Conservation (phyloP, 2,797 vertebrate species). For the Danio choprae region DNA sequence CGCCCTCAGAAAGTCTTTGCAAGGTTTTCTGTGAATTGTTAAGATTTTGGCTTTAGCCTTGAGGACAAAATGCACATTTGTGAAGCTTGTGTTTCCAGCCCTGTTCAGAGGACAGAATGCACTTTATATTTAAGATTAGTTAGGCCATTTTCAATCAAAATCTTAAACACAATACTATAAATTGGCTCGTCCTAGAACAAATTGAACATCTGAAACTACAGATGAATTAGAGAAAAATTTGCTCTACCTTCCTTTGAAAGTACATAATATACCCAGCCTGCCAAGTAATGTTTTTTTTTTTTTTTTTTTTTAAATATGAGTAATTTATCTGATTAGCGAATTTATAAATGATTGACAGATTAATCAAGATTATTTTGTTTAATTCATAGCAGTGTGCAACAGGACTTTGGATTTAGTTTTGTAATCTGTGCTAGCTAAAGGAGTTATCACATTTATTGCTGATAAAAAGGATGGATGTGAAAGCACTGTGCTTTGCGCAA, state of each 20-base stretch:
- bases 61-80: neutral
- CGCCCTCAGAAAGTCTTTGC: neutral
- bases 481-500: no score
- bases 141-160: neutral
- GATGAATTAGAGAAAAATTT: neutral
- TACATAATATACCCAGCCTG: neutral
- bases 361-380: constrained; percentile 9
- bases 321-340: neutral
- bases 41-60: neutral
- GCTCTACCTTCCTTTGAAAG: neutral
- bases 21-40: neutral
- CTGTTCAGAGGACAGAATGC: neutral
- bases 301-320: no score
- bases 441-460: constrained; percentile 12
- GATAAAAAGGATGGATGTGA: neutral
- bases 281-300: neutral
- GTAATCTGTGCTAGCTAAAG: neutral
- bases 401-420: neutral
- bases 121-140: neutral
- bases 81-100: neutral
- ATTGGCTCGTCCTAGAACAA: neutral
- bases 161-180: neutral
- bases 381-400: neutral
- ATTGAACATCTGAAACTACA: neutral
- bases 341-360: neutral